phyloP scores from a whole-genome alignment of 1,140 invertebrate genomes.

The Telenomus remus region DNA sequence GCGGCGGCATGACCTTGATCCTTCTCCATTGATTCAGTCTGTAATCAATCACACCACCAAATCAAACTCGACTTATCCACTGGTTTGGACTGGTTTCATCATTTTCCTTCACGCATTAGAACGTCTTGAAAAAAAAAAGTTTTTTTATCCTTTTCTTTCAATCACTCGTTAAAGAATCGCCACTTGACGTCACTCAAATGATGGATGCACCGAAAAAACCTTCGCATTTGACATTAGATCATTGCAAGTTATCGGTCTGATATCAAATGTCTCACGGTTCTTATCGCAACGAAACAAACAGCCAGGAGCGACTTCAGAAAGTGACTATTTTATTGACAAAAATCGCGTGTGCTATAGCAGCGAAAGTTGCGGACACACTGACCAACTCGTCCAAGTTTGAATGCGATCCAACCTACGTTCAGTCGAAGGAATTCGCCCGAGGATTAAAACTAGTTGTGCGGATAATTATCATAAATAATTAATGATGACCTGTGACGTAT shows the following conservation, averaged over 20 bases:
- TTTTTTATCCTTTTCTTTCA: background rate
- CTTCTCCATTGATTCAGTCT: constrained; percentile 38
- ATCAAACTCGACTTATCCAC: constrained; percentile 4
- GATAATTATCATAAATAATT: no score
- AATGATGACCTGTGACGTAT: no score
- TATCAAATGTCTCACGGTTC: constrained; percentile 46
- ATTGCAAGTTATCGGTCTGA: constrained; percentile 42
- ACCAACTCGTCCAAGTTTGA: constrained; percentile 3
- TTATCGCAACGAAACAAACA: constrained; percentile 17
- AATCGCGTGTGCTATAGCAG: constrained; percentile 7
- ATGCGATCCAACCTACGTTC: background rate
- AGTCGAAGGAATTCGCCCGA: no score
- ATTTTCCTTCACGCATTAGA: constrained; percentile 16
- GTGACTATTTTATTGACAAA: constrained; percentile 4
- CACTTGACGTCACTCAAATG: constrained; percentile 22
- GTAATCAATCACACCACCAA: constrained; percentile 6
- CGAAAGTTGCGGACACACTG: constrained; percentile 25
- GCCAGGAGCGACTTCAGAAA: background rate
- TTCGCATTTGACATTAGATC: constrained; percentile 50
- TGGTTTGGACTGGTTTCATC: constrained; percentile 1
- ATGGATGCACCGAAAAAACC: constrained; percentile 7
- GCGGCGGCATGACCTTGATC: constrained; percentile 16
- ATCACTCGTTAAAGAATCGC: constrained; percentile 16
- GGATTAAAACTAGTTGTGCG: no score
- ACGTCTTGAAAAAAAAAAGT: background rate